Evolutionary conservation across 2,797 vertebrate genomes (phyloP), one percentile per base, ranked within the genome.

Genomic region (Catharus ustulatus): DNA sequence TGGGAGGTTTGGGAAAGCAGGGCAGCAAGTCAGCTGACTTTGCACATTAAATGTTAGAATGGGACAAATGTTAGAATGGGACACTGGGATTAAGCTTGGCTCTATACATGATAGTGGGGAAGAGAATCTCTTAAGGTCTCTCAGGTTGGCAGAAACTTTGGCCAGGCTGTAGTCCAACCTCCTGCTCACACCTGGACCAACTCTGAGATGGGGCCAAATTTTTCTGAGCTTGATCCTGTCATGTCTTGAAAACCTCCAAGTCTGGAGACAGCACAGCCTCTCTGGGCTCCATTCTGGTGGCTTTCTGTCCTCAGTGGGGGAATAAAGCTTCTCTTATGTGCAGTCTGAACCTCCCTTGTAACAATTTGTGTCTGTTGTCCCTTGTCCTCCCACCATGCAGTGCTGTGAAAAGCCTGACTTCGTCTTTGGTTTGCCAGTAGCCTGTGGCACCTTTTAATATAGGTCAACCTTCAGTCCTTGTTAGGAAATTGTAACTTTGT

Each of bases 401-500:
- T 42, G 49, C 58, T 86, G 38, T 57, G 80, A n/a, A 87, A 86
- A 84, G 71, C 40, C 62, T 76, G 55, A n/a, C 71, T 90, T 90
- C 0, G 0, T 45, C 80, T 91, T 89, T 74, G 74, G 23, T 84
- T 90, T 79, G 40, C 71, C 22, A 22, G 0, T 82, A 92, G 84
- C 84, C 84, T 79, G 81, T 84, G 92, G 90, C 71, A 29, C 51
- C 21, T 79, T 66, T 59, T 87, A 87, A 79, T 93, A 52, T 86
- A 92, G 95, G 87, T 93, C 94, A 93, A 55, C 78, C 59, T 94
- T 84, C 57, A 76, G 55, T 42, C 62, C 66, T 55, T 84, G 23
- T 89, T 93, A 89, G 92, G 78, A 85, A 94, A 57, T 58, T 45
- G 74, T 76, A 82, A 87, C 87, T 94, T 89, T 27, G 78, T 89